These are phyloP conservation scores for Mohoua ochrocephala DNA, from an alignment of 2,113 vertebrate species.

Conservation along the genomic window DNA sequence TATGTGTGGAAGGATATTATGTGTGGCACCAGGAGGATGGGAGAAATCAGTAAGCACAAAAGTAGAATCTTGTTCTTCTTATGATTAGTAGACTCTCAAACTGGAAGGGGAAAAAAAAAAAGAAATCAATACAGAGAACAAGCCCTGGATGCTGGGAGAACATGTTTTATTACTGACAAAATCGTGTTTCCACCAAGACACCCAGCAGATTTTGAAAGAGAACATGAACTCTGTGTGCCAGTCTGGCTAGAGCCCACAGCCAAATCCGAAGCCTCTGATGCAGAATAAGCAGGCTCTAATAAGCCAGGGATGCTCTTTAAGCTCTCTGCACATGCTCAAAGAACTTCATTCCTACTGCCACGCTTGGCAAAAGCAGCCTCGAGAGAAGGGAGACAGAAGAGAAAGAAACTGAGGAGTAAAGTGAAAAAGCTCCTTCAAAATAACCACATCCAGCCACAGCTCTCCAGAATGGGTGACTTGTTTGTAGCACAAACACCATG, in stretches of 20 bases:
- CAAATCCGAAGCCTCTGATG: background rate
- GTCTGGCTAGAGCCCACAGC: background rate
- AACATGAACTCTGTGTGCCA: background rate
- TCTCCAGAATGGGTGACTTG: fast-evolving
- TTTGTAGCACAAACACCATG: background rate
- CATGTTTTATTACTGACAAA: background rate
- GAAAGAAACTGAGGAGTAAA: background rate
- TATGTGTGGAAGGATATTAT: background rate
- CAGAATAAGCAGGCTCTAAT: background rate
- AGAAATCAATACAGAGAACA: background rate
- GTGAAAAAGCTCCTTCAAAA: background rate
- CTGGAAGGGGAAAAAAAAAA: fast-evolving
- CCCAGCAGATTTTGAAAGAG: background rate
- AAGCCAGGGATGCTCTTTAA: background rate
- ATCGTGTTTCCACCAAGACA: background rate
- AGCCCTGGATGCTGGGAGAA: background rate
- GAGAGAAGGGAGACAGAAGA: background rate
- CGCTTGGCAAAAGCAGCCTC: background rate
- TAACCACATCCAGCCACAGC: background rate
- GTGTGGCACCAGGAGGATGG: background rate
- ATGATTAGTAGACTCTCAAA: background rate
- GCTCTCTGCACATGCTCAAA: background rate
- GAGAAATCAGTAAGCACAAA: background rate
- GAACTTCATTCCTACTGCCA: background rate
- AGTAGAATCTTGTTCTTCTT: background rate